Evolutionary conservation across 2,888 invertebrate genomes (phyloP).

Genomic region (Rhingia campestris): DNA sequence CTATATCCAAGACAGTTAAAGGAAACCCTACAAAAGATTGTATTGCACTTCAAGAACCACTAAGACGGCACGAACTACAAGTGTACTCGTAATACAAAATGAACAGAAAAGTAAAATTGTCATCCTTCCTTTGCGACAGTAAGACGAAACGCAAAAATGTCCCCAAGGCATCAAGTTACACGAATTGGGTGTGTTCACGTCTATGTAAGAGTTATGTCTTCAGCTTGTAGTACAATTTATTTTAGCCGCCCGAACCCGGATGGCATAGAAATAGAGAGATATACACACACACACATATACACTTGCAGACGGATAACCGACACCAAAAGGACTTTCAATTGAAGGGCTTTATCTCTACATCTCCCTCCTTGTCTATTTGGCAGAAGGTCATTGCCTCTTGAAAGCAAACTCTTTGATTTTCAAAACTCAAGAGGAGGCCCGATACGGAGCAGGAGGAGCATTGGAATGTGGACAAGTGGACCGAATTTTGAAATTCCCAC

Average conservation of each 20-base stretch:
- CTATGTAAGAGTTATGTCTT: conserved; percentile 54
- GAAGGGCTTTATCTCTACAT: background rate
- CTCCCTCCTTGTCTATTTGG: background rate
- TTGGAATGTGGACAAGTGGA: conserved; percentile 25
- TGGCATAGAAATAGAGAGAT: conserved; percentile 8
- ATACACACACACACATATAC: background rate
- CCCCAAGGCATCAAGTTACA: conserved; percentile 62
- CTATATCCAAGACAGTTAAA: conserved; percentile 24
- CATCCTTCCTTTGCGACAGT: conserved; percentile 15
- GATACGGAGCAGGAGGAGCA: background rate
- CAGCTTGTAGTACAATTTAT: conserved; percentile 51
- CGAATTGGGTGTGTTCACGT: conserved; percentile 59
- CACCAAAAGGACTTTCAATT: conserved; percentile 17
- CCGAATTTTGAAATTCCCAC: conserved; percentile 23
- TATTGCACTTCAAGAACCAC: background rate
- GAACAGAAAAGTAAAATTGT: background rate
- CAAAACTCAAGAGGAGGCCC: conserved; percentile 15
- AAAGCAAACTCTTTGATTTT: conserved; percentile 23
- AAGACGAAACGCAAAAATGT: conserved; percentile 38
- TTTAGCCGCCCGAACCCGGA: conserved; percentile 26
- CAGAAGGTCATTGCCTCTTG: conserved; percentile 43
- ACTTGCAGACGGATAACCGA: background rate
- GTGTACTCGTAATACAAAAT: background rate
- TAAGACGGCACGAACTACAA: conserved; percentile 34
- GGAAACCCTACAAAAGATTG: conserved; percentile 39